Conservation (phyloP, 2,797 vertebrate species). For the Gastrophryne carolinensis region DNA sequence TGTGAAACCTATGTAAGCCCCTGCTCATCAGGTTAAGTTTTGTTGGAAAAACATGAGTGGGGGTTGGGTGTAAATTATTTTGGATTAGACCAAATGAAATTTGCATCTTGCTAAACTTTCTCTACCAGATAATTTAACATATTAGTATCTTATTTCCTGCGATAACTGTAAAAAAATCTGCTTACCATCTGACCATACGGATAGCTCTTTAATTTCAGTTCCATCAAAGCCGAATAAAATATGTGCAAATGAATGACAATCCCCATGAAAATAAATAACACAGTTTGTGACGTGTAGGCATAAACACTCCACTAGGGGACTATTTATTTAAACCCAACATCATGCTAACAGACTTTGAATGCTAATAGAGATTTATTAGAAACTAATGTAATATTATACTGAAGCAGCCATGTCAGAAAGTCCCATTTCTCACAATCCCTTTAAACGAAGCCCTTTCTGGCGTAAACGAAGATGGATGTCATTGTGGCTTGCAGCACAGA, state of each 20-base stretch:
- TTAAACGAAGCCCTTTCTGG: conserved; percentile 1
- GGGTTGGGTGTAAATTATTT: too few relatives aligned
- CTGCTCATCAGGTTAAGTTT: too few relatives aligned
- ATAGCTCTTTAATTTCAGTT: not conserved
- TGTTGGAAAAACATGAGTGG: too few relatives aligned
- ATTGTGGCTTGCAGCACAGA: conserved; percentile 11
- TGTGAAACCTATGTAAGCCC: too few relatives aligned
- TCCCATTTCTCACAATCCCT: conserved; percentile 31
- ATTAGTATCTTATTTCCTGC: not conserved
- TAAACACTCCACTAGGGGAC: not conserved
- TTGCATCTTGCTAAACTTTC: too few relatives aligned
- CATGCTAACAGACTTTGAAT: not conserved
- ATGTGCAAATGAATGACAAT: too few relatives aligned
- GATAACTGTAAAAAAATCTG: not conserved
- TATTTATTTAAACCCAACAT: not conserved
- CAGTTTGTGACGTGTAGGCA: not conserved
- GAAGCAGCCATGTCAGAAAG: not conserved
- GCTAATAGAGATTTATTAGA: not conserved
- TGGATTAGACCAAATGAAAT: too few relatives aligned
- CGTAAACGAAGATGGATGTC: conserved; percentile 38
- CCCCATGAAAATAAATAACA: not conserved
- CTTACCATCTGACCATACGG: not conserved
- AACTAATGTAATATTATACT: conserved; percentile 1
- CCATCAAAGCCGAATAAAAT: too few relatives aligned
- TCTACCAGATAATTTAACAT: too few relatives aligned